phyloP scores from a whole-genome alignment of 2,113 vertebrate species.

The Orycteropus afer region DNA sequence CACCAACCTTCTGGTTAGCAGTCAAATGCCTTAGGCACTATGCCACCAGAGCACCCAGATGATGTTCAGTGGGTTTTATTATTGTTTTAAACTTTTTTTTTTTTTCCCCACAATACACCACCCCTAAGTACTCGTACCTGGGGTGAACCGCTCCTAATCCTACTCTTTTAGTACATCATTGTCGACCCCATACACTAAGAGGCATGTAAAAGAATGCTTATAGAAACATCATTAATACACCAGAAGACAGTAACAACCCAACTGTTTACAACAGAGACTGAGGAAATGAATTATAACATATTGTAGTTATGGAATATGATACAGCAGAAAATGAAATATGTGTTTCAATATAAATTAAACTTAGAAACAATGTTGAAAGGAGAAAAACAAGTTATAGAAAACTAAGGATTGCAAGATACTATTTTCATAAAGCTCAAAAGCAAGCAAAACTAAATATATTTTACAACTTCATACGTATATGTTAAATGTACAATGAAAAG shows the following conservation, averaged over 20 bases:
- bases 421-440: background rate
- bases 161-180: too few species aligned
- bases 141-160: background rate
- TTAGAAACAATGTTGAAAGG: background rate
- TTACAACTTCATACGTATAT: background rate
- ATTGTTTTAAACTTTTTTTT: too few species aligned
- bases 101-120: too few species aligned
- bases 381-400: slow-evolving; percentile 14
- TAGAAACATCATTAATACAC: background rate
- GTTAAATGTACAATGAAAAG: background rate
- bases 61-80: too few species aligned
- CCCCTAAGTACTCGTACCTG: background rate
- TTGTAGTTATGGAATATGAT: background rate
- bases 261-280: background rate
- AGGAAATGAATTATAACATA: background rate
- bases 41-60: too few species aligned
- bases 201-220: too few species aligned
- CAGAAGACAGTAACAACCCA: background rate
- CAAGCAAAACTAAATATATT: background rate
- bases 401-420: background rate
- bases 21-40: too few species aligned
- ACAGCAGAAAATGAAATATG: background rate
- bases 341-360: background rate
- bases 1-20: too few species aligned
- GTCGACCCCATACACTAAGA: background rate